Evolutionary conservation across 2,113 vertebrate species (phyloP).

Genomic region (Neolamprologus sp.): DNA sequence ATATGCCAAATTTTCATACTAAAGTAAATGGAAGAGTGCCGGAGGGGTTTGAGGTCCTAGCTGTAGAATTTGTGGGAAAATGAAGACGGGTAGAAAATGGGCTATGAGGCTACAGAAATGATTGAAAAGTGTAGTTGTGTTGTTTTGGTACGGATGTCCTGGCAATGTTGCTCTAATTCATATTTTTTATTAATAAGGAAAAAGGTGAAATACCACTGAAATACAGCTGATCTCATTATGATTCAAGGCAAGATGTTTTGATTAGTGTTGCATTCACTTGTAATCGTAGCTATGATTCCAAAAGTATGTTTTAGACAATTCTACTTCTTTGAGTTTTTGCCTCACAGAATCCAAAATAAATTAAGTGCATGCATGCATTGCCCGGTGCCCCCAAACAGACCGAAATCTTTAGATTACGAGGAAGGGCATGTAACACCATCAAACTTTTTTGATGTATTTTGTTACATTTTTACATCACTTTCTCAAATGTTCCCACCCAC

Average conservation of each 20-base stretch:
- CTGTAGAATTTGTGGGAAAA: slow-evolving; percentile 25
- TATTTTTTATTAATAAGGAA: neutral
- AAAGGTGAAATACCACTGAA: neutral
- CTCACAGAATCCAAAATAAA: neutral
- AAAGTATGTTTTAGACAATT: neutral
- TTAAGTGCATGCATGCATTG: accelerated
- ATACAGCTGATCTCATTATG: neutral
- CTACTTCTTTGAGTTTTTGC: neutral
- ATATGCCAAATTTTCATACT: slow-evolving; percentile 65
- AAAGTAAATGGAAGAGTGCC: slow-evolving; percentile 44
- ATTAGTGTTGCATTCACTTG: neutral
- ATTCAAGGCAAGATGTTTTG: neutral
- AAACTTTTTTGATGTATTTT: neutral
- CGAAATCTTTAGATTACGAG: accelerated
- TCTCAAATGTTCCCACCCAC: neutral
- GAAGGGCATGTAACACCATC: neutral
- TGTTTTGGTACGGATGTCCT: neutral
- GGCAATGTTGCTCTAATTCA: neutral
- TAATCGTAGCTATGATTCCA: neutral
- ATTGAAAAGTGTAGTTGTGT: neutral
- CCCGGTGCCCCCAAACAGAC: neutral
- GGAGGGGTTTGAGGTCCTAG: neutral
- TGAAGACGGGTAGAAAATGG: neutral
- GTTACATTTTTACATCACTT: neutral
- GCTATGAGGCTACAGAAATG: neutral